A percentile compares a stretch with the other conserved stretches of the same genome.
Evolutionary conservation across 1,140 invertebrate species (phyloP).

Genomic region (Ditylenchus dipsaci): DNA sequence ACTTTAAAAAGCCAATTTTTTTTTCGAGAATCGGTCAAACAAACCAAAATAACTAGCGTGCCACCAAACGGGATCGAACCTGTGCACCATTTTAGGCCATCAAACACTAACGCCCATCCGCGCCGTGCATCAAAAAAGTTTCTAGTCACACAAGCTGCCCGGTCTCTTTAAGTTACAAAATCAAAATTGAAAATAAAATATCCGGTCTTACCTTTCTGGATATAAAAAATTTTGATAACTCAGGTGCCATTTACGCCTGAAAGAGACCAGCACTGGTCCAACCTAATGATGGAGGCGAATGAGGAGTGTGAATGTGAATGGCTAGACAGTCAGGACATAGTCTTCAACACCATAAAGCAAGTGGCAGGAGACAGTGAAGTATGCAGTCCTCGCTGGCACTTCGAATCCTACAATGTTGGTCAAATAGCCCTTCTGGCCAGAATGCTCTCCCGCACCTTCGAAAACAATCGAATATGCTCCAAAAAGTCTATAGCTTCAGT

Average conservation of each 20-base stretch:
- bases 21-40: too few relatives aligned
- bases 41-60: too few relatives aligned
- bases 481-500: neutral
- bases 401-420: constrained; percentile 2
- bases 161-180: too few relatives aligned
- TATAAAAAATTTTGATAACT: too few relatives aligned
- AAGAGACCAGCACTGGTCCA: constrained; percentile 16
- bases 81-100: too few relatives aligned
- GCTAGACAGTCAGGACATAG: constrained; percentile 13
- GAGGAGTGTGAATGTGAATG: constrained; percentile 8
- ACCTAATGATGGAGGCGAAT: constrained; percentile 13
- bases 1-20: too few relatives aligned
- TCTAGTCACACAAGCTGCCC: too few relatives aligned
- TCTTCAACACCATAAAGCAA: constrained; percentile 9
- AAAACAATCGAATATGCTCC: neutral
- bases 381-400: neutral
- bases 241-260: constrained; percentile 12
- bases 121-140: too few relatives aligned
- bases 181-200: too few relatives aligned
- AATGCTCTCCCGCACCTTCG: constrained; percentile 1
- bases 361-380: neutral
- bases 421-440: constrained; percentile 6
- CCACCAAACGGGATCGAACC: too few relatives aligned
- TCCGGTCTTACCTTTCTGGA: too few relatives aligned
- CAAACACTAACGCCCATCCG: too few relatives aligned